Evolutionary conservation across 2,888 invertebrate genomes (phyloP), one percentile per base, ranked within the genome.

Genomic region (Polyploca ridens): DNA sequence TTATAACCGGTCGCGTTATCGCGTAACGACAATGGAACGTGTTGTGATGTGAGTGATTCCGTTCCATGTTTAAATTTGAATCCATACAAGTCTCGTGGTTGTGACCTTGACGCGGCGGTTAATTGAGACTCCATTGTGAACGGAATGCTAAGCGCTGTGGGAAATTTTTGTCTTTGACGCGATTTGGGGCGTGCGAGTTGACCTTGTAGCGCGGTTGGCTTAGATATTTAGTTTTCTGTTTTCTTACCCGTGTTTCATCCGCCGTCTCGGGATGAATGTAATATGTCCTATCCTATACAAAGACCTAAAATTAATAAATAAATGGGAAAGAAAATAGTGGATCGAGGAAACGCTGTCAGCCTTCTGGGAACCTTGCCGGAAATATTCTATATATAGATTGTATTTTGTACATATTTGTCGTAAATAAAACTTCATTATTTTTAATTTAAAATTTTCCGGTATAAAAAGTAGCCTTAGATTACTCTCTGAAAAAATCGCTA

Each of bases 11-110:
- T n/a, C 46, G 46, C 71, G 66, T 72, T 69, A 73, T 71, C 69
- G 71, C 71, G 71, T 68, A 76, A 72, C 73, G 69, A 73, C 69
- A 74, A 76, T 76, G 71, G 75, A n/a, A n/a, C 74, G 75, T 76
- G 75, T 69, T 54, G 49, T 49, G 38, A 5, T 38, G n/a, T 38
- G 49, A 19, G 46, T 46, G 46, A 46, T 46, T 46, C 41, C 75
- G 71, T 72, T 73, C 73, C 73, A 76, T 66, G 64, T 71, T 74
- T 70, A 67, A 69, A 69, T 70, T 70, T 69, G 67, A 73, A 72
- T 72, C 72, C 75, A 69, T 72, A 70, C 63, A 69, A 69, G 76
- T 72, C 62, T 46, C 46, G 54, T 10, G 16, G 70, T 62, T 62
- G 61, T 64, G 74, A 69, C 76, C 76, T 76, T 76, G 75, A 58